Base-by-base conservation (phyloP, 2,113 vertebrate species). In the Meleagris gallopavo region DNA sequence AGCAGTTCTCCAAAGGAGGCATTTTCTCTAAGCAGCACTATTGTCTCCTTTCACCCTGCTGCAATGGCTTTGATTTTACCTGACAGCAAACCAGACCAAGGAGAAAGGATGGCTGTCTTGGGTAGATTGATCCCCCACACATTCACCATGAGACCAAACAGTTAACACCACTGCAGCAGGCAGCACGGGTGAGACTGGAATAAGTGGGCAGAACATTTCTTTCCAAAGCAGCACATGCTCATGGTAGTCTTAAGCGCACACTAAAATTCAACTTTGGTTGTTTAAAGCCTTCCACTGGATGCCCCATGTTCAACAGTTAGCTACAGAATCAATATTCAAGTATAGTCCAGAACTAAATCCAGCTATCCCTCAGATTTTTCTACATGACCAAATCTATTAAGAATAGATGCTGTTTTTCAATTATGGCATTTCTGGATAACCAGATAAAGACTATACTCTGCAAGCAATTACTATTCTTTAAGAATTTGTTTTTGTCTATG, bases 331-430 rank as follows among this genome's bases (percentile, higher is more conserved):
- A 54, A 14, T 2, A 8, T 20, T 79, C 1, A 58, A 73, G 6
- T 48, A 72, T 25, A 8, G 45, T 9, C 14, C 58, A 66, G 24
- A 86, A 65, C 1, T 11, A 43, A 43, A 74, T 45, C 19, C 36
- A 64, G 18, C 36, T 13, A 21, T 30, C 58, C 30, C 43, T 66
- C 11, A 58, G 2, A 10, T 1, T 15, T 22, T 50, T 69, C 21
- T 22, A 0, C 2, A 0, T 46, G 50, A 50, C 7, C 55, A 50
- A 3, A 54, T 30, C 6, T n/a, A 30, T 32, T 36, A 73, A 46
- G 32, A 69, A 66, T 2, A 43, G 22, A 25, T 32, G 60, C 54
- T 29, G 20, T 2, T 45, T 90, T 48, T 15, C 55, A 86, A 2
- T 40, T 29, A 46, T 12, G 14, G 5, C 19, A 83, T n/a, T 64